Conservation (phyloP, 2,113 vertebrate species). For the Psephotus haematonotus region DNA sequence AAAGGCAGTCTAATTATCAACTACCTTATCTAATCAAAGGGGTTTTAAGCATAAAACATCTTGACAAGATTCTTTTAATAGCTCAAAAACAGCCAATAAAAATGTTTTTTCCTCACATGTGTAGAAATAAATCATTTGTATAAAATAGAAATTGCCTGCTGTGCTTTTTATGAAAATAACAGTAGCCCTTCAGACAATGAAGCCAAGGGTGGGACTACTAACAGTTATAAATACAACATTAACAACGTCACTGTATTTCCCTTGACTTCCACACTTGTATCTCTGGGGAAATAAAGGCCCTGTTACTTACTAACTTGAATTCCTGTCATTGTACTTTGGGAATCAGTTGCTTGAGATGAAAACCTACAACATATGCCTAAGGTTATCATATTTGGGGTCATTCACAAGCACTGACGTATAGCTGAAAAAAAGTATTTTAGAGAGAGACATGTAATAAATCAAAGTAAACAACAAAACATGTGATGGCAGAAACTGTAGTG, state of each 20-base stretch:
- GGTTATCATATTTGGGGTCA: slow-evolving; percentile 64
- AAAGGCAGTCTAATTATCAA: neutral
- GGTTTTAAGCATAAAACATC: neutral
- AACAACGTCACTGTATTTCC: slow-evolving; percentile 78
- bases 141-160: slow-evolving; percentile 63
- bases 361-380: slow-evolving; percentile 12
- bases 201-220: slow-evolving; percentile 58
- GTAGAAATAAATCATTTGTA: slow-evolving; percentile 62
- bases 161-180: slow-evolving; percentile 70
- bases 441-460: slow-evolving; percentile 56
- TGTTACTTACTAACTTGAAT: slow-evolving; percentile 69
- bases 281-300: slow-evolving; percentile 76
- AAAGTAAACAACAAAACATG: slow-evolving; percentile 19
- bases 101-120: slow-evolving; percentile 10
- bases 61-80: neutral
- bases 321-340: slow-evolving; percentile 79
- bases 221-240: slow-evolving; percentile 77
- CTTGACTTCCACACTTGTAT: slow-evolving; percentile 71
- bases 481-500: neutral
- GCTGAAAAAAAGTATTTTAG: neutral
- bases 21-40: neutral
- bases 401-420: slow-evolving; percentile 20
- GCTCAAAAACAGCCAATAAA: slow-evolving; percentile 8
- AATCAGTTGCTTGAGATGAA: slow-evolving; percentile 35
- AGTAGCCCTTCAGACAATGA: slow-evolving; percentile 70